Evolutionary conservation across 2,113 vertebrate species (phyloP).

Genomic region (Psittacus erithacus): DNA sequence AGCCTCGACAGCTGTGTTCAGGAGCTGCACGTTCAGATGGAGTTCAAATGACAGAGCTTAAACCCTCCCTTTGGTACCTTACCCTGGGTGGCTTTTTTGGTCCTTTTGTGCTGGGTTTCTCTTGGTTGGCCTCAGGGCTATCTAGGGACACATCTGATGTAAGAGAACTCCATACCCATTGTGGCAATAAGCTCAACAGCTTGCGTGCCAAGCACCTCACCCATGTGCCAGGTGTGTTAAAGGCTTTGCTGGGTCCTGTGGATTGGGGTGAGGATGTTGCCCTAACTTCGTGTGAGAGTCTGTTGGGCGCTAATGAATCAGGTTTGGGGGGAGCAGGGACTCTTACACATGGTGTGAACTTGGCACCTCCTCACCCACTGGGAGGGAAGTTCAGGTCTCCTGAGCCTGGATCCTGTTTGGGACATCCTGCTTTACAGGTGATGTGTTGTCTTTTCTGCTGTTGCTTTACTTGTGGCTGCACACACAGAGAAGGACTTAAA

Average conservation of each 20-base stretch:
- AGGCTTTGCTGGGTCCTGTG: background rate
- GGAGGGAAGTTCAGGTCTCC: background rate
- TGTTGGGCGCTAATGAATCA: too few relatives aligned
- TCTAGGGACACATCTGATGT: background rate
- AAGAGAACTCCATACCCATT: background rate
- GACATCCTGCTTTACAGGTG: background rate
- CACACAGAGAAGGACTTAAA: background rate
- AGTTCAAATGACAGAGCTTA: background rate
- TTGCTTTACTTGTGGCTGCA: background rate
- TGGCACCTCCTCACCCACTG: fast-evolving
- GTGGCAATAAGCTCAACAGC: background rate
- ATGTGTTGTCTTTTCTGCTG: fast-evolving
- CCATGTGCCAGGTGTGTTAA: background rate
- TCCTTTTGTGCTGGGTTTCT: background rate
- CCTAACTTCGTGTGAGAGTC: background rate
- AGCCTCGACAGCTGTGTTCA: background rate
- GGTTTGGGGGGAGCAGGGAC: background rate
- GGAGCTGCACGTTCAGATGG: background rate
- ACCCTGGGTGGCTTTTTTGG: background rate
- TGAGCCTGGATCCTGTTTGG: background rate
- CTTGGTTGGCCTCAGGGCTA: background rate
- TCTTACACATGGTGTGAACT: fast-evolving
- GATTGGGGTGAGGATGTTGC: background rate
- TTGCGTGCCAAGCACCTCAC: background rate
- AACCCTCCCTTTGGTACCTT: background rate